A percentile compares a stretch with the other conserved stretches of the same genome.
Evolutionary conservation across 2,797 vertebrate species (phyloP).

Genomic region (Acrossocheilus wenchowensis): DNA sequence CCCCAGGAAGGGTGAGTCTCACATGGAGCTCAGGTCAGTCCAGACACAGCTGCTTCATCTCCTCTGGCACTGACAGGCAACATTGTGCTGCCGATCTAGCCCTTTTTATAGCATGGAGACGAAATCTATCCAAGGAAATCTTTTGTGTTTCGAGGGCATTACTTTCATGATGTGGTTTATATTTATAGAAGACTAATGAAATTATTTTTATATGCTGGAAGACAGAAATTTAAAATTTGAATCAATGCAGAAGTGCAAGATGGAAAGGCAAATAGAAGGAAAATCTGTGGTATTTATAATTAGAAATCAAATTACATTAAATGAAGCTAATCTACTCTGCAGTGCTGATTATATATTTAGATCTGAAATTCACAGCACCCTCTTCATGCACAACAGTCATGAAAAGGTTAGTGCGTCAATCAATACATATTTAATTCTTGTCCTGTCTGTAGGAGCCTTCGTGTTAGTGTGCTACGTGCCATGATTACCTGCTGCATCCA

Average conservation of each 20-base stretch:
- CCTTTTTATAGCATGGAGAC: constrained; percentile 29
- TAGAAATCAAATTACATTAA: not conserved
- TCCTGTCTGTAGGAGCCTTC: not conserved
- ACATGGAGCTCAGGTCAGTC: constrained; percentile 36
- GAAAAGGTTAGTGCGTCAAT: constrained; percentile 49
- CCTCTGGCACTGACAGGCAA: constrained; percentile 52
- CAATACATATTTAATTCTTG: constrained; percentile 43
- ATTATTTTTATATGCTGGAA: not conserved
- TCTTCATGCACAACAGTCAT: not conserved
- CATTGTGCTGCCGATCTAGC: constrained; percentile 11
- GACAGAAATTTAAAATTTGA: not conserved
- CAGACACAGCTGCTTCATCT: constrained; percentile 38
- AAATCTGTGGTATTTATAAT: not conserved
- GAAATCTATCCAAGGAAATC: constrained; percentile 10
- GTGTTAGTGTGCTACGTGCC: not conserved
- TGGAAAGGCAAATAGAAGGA: not conserved
- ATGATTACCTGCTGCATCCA: not conserved
- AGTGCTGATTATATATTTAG: not conserved
- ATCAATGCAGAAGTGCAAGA: not conserved
- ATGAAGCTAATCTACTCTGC: not conserved
- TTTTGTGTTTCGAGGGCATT: not conserved
- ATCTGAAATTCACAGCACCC: constrained; percentile 11
- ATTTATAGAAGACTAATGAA: constrained; percentile 4
- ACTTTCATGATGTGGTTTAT: constrained; percentile 19
- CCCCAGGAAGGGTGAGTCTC: constrained; percentile 9